Evolutionary conservation across 2,113 vertebrate genomes (phyloP), one percentile per base, ranked within the genome.

Genomic region (Girardinichthys multiradiatus): DNA sequence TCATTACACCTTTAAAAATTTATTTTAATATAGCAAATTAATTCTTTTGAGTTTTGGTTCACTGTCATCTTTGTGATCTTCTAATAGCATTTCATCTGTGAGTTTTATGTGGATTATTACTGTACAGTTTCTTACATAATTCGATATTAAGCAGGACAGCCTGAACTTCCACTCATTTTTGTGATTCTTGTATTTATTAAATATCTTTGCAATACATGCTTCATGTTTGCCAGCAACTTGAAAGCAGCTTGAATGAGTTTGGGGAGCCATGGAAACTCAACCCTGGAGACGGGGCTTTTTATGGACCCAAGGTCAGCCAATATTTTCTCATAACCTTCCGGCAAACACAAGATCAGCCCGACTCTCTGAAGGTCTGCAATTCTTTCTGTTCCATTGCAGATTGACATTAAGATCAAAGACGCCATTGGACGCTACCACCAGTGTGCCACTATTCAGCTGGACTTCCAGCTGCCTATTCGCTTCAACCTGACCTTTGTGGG

Each of bases 351-450:
- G 31, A 60, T 61, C 27, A 14, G 13, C 57, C 59, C 13, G 35
- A 75, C 27, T 62, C n/a, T 8, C 13, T 39, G 31, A 70, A 68
- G 9, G 15, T 10, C 35, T 5, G 17, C 48, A 31, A 70, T 65
- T 27, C 24, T 67, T 66, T 77, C 57, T 90, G 45, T 87, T 19
- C 62, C 11, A 0, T 68, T 86, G 28, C 92, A 99, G 98, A 98
- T 99, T 74, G 98, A 99, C 87, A 96, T 98, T 87, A 95, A 95
- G 79, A 97, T 99, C 88, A 95, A 95, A 93, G 98, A 99, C 74
- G 97, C 97, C 8, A 95, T 97, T 70, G 97, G 97, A 31, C 95
- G 96, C 57, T 96, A 96, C 89, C 97, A 99, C 88, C 97, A 99
- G 1, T 99, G 97, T 88, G 97, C 96, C 57, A 98, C 98, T 60